Evolutionary conservation across 2,113 vertebrate genomes (phyloP).

Genomic region (Cyanoramphus novaezelandiae): DNA sequence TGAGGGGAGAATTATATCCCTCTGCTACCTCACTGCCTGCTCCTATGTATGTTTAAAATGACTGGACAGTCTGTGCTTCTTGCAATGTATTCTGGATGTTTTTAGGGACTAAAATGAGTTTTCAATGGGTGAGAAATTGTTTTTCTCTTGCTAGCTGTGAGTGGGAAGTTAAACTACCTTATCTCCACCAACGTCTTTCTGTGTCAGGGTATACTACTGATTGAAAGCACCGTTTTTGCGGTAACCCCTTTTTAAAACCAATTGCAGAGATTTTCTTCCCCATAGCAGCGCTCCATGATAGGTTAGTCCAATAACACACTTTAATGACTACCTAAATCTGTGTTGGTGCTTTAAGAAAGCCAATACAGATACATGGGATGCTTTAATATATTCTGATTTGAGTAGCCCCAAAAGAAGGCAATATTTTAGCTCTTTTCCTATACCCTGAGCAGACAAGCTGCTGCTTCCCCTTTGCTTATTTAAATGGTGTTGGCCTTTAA

Average conservation of each 20-base stretch:
- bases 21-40: background rate
- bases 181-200: background rate
- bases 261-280: background rate
- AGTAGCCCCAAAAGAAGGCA: background rate
- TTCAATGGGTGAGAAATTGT: background rate
- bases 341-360: conserved; percentile 1
- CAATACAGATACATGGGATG: background rate
- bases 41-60: background rate
- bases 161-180: background rate
- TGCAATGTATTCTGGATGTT: background rate
- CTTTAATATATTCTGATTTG: background rate
- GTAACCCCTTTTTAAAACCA: background rate
- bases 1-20: background rate
- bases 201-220: background rate
- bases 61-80: background rate
- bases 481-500: conserved; percentile 58
- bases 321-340: background rate
- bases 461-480: conserved; percentile 28
- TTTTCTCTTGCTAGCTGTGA: background rate
- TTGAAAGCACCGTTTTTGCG: background rate
- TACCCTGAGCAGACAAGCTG: background rate
- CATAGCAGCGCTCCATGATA: background rate
- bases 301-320: background rate
- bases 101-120: background rate
- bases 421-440: conserved; percentile 3